Conservation (phyloP, 2,888 invertebrate species). For the Drosophila paranaensis region DNA sequence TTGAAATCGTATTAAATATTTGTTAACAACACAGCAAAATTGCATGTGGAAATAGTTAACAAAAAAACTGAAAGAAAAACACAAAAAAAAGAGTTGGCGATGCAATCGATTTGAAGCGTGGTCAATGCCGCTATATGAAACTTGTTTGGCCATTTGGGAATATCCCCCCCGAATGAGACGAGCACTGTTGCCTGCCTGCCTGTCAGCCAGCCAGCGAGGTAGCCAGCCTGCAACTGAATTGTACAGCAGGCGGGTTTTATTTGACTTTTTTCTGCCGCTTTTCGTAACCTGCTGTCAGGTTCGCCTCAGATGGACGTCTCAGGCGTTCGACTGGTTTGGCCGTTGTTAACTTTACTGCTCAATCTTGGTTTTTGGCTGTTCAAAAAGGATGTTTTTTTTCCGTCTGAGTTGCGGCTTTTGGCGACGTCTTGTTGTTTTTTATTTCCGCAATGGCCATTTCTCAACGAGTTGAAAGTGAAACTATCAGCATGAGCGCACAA, state of each 20-base stretch:
- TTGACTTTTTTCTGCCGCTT: conserved; percentile 14
- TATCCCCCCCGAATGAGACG: conserved; percentile 47
- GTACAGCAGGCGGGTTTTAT: conserved; percentile 35
- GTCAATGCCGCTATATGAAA: conserved; percentile 62
- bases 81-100: conserved; percentile 44
- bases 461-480: conserved; percentile 67
- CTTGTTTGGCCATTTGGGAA: conserved; percentile 60
- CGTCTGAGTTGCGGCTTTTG: conserved; percentile 53
- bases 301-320: conserved; percentile 46
- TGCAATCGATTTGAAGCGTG: conserved; percentile 74
- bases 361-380: conserved; percentile 51
- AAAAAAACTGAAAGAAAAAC: conserved; percentile 13
- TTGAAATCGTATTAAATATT: conserved; percentile 70
- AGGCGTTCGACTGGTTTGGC: conserved; percentile 47
- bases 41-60: conserved; percentile 70
- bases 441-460: conserved; percentile 74
- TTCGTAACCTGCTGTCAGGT: conserved; percentile 49
- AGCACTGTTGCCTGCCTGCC: conserved; percentile 8
- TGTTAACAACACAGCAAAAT: conserved; percentile 67
- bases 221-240: conserved; percentile 41
- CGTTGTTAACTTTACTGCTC: conserved; percentile 21
- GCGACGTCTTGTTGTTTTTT: conserved; percentile 72
- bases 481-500: conserved; percentile 44
- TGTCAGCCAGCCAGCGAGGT: neutral
- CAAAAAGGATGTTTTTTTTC: conserved; percentile 59